Conservation (phyloP, 2,797 vertebrate genomes). For the Xiphorhynchus erythropygius region DNA sequence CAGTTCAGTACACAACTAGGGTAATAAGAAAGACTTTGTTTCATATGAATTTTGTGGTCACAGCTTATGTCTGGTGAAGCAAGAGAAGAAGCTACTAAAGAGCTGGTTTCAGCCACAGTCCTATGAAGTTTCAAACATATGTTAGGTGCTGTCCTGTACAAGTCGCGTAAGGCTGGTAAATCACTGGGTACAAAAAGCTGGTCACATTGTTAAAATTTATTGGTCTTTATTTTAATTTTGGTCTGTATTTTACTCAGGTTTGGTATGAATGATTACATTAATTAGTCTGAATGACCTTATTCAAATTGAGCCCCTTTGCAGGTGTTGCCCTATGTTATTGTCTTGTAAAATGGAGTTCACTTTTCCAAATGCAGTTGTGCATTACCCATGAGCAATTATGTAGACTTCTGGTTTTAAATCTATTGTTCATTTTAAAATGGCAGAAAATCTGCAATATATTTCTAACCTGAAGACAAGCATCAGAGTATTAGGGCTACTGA, state of each 20-base stretch:
- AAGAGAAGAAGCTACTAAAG: background rate
- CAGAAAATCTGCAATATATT: background rate
- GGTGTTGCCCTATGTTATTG: background rate
- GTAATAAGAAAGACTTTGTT: slow-evolving; percentile 1
- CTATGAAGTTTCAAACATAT: background rate
- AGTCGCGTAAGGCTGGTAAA: background rate
- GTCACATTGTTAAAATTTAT: background rate
- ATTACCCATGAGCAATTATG: background rate
- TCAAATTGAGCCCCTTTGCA: background rate
- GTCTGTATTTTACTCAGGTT: background rate
- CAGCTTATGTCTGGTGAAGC: background rate
- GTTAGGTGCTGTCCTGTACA: background rate
- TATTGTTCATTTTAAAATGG: background rate
- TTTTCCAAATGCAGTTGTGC: background rate
- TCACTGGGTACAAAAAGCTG: background rate
- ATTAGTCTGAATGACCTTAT: background rate
- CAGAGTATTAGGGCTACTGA: background rate
- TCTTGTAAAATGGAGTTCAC: background rate
- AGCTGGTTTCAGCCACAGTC: background rate
- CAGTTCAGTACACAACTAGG: background rate
- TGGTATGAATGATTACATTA: background rate
- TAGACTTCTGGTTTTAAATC: background rate
- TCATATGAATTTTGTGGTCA: background rate
- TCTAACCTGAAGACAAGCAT: background rate
- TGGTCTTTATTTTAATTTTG: background rate